Evolutionary conservation across 2,797 vertebrate species (phyloP).

Genomic region (Thunnus albacares): DNA sequence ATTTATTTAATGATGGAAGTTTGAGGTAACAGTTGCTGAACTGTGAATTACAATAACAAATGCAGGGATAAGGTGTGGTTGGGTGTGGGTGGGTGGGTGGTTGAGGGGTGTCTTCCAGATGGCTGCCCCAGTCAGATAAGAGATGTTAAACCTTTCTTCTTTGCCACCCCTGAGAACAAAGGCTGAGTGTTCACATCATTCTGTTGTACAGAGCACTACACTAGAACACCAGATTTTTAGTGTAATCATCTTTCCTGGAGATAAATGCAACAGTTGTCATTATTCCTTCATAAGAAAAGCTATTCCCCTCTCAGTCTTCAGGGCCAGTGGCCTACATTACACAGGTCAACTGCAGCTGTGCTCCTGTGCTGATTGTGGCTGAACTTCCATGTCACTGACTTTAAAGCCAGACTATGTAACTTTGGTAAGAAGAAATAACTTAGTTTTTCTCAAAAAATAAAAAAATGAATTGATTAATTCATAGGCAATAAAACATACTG

Average conservation of each 20-base stretch:
- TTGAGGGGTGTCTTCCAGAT: slow-evolving; percentile 36
- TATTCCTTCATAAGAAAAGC: slow-evolving; percentile 1
- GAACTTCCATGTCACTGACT: neutral
- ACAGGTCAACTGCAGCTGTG: slow-evolving; percentile 6
- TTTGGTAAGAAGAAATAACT: neutral
- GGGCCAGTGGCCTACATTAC: slow-evolving; percentile 7
- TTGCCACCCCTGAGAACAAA: slow-evolving; percentile 41
- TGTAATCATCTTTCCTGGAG: slow-evolving; percentile 1
- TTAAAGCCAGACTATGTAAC: neutral
- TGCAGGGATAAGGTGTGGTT: too few relatives aligned
- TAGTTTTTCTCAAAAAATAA: neutral
- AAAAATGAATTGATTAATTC: neutral
- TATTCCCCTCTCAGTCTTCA: neutral
- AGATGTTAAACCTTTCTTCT: slow-evolving; percentile 42
- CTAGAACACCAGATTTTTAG: neutral
- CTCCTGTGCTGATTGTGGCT: neutral
- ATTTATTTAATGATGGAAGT: neutral
- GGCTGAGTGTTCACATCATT: neutral
- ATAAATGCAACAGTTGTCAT: slow-evolving; percentile 11
- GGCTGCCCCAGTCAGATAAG: slow-evolving; percentile 50
- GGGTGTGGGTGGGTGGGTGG: too few relatives aligned
- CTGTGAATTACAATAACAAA: too few relatives aligned
- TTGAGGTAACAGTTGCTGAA: neutral
- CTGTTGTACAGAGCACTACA: neutral
- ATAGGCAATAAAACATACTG: neutral